These are phyloP conservation scores for Cybosia mesomella DNA, from an alignment of 2,888 invertebrate genomes.

Conservation along the genomic window DNA sequence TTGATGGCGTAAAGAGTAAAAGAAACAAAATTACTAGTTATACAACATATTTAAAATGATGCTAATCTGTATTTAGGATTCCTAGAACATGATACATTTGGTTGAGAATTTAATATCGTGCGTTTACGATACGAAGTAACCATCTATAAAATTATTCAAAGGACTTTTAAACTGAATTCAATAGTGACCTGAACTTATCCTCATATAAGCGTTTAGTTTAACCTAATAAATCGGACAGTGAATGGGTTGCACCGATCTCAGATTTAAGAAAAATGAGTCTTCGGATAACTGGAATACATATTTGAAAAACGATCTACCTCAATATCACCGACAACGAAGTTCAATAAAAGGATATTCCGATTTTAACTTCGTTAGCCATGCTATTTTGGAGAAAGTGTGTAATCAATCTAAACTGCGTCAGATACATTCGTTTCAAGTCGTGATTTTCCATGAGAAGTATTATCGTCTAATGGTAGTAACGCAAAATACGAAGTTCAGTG, in stretches of 20 bases:
- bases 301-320: background rate
- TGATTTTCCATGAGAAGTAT: conserved; percentile 50
- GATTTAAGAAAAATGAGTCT: background rate
- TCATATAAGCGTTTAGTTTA: background rate
- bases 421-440: conserved; percentile 44
- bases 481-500: conserved; percentile 54
- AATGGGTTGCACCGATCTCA: background rate
- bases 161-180: too few species aligned
- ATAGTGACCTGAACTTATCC: background rate
- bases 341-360: conserved; percentile 31
- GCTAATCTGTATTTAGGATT: background rate
- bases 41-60: background rate
- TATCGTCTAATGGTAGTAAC: conserved; percentile 41
- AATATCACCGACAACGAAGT: conserved; percentile 11
- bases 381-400: conserved; percentile 46
- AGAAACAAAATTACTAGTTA: background rate
- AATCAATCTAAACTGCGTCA: conserved; percentile 47
- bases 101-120: background rate
- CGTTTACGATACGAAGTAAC: too few species aligned
- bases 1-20: background rate
- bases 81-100: background rate
- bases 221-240: background rate
- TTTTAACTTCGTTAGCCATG: conserved; percentile 27
- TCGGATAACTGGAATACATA: background rate
- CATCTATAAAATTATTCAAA: too few species aligned